Percentiles rank a stretch among this genome's conserved stretches.
Conservation (phyloP, 2,113 vertebrate genomes). For the Sorex araneus region DNA sequence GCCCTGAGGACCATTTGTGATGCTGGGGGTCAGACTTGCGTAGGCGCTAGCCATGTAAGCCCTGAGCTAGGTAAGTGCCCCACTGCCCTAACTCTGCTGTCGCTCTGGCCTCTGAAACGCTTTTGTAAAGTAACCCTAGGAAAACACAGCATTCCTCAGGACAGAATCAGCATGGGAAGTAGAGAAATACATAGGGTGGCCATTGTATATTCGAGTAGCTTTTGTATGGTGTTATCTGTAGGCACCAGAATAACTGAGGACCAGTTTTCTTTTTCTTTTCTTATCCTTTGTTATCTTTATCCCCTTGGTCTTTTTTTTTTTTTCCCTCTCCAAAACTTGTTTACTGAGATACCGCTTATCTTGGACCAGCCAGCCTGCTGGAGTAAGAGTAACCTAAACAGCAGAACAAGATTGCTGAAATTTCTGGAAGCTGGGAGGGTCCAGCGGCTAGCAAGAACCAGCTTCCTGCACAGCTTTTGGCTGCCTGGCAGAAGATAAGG, state of each 20-base stretch:
- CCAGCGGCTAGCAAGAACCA: neutral
- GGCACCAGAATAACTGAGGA: neutral
- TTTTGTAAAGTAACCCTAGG: neutral
- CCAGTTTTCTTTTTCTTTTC: conserved; percentile 15
- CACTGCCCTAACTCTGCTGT: too few relatives aligned
- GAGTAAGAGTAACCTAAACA: neutral
- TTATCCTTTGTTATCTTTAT: conserved; percentile 15
- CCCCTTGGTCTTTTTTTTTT: neutral
- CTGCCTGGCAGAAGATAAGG: neutral
- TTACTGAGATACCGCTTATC: conserved; percentile 1
- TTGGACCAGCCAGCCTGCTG: neutral
- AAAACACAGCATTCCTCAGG: conserved; percentile 8
- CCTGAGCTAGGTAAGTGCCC: too few relatives aligned
- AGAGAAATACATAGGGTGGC: neutral
- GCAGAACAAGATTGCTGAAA: neutral
- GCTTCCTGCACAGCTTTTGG: neutral
- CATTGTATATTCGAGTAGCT: neutral
- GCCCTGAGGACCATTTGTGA: too few relatives aligned
- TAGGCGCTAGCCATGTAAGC: too few relatives aligned
- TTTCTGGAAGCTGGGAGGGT: neutral
- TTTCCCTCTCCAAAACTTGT: neutral
- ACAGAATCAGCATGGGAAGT: neutral
- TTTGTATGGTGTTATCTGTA: neutral
- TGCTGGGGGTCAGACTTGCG: too few relatives aligned
- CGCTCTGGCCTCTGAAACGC: too few relatives aligned